Evolutionary conservation across 2,113 vertebrate genomes (phyloP).

Genomic region (Gobio gobio): DNA sequence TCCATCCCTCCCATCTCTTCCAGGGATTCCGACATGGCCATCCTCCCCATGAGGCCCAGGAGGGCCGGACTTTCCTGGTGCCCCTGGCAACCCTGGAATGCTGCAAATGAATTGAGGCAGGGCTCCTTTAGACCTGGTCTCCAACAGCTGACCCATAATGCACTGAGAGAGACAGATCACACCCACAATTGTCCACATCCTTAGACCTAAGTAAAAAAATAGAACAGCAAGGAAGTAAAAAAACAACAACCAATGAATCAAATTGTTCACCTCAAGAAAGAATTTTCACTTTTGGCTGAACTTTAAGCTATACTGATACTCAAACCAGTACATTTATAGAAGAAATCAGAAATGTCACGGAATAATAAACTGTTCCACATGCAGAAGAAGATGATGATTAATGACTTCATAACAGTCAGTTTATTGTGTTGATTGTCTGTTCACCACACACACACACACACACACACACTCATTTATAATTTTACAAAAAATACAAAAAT

Average conservation of each 20-base stretch:
- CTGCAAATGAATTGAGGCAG: constrained; percentile 88
- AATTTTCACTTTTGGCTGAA: neutral
- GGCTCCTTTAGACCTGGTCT: constrained; percentile 81
- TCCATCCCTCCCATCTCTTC: constrained; percentile 97
- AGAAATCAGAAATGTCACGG: neutral
- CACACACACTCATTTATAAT: too few species aligned
- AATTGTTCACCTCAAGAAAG: neutral
- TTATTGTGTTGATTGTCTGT: neutral
- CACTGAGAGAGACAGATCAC: constrained; percentile 85
- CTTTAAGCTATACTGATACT: neutral
- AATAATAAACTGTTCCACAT: neutral
- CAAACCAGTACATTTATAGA: neutral
- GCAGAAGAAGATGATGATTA: neutral
- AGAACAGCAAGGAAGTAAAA: neutral
- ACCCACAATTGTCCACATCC: constrained; percentile 86
- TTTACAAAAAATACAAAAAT: too few species aligned
- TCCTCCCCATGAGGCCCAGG: constrained; percentile 83
- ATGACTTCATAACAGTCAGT: neutral
- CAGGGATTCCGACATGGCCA: constrained; percentile 90
- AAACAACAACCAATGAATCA: neutral
- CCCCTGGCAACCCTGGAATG: constrained; percentile 87
- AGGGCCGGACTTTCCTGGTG: constrained; percentile 82
- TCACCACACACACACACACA: neutral
- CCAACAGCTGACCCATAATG: constrained; percentile 81
- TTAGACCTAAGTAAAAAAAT: constrained; percentile 77